Conservation (phyloP, 2,797 vertebrate species). For the Mus minutoides region DNA sequence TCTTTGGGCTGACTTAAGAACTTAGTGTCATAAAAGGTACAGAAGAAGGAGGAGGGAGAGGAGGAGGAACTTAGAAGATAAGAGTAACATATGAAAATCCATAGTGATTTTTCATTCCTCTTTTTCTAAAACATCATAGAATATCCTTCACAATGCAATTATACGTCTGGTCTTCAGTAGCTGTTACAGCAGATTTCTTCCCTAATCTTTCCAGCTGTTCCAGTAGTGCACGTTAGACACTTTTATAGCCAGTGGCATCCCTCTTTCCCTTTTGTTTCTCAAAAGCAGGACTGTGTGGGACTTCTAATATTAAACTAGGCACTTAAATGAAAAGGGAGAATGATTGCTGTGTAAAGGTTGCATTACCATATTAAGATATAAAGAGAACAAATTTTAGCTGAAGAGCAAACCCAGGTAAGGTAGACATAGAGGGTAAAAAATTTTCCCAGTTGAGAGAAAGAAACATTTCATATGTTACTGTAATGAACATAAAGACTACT, state of each 20-base stretch:
- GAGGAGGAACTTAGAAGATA: neutral
- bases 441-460: neutral
- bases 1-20: neutral
- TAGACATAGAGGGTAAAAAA: neutral
- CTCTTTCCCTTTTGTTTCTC: slow-evolving; percentile 8
- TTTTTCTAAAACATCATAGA: neutral
- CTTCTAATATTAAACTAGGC: slow-evolving; percentile 44
- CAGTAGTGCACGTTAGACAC: neutral
- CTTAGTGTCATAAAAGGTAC: neutral
- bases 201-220: neutral
- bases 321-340: slow-evolving; percentile 22
- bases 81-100: neutral
- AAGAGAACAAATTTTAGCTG: slow-evolving; percentile 26
- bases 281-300: neutral
- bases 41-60: neutral
- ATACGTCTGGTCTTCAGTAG: neutral
- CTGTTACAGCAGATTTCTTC: neutral
- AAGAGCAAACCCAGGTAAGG: slow-evolving; percentile 38
- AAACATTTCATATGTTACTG: neutral
- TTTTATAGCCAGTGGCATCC: neutral
- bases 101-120: neutral
- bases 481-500: neutral
- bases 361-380: slow-evolving; percentile 29
- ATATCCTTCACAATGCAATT: neutral
- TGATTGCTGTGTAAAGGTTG: slow-evolving; percentile 50